Conservation (phyloP, 2,113 vertebrate species). For the Chaenogobius annularis region DNA sequence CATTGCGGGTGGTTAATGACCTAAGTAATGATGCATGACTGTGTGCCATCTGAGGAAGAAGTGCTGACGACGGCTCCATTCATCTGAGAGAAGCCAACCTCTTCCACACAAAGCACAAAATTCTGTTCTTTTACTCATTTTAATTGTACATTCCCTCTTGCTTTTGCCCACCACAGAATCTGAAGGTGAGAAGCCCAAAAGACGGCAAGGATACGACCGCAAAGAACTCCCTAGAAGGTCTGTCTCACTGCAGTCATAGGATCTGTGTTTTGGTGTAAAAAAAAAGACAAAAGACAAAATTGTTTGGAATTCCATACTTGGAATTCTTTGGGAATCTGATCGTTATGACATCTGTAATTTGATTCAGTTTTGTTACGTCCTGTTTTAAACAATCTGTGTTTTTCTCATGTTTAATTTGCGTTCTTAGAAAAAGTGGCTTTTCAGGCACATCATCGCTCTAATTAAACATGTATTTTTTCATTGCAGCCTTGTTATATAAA, state of each 20-base stretch:
- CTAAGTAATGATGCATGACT: slow-evolving; percentile 60
- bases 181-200: slow-evolving; percentile 91
- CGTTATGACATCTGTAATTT: background rate
- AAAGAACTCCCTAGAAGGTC: slow-evolving; percentile 95
- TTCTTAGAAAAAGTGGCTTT: background rate
- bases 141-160: background rate
- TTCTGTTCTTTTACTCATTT: background rate
- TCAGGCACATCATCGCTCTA: background rate
- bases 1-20: slow-evolving; percentile 58
- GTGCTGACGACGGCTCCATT: slow-evolving; percentile 53
- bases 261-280: background rate
- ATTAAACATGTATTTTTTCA: background rate
- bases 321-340: background rate
- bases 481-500: slow-evolving; percentile 91
- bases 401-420: background rate
- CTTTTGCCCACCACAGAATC: slow-evolving; percentile 79
- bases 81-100: slow-evolving; percentile 44
- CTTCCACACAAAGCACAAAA: background rate
- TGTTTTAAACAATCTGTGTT: background rate
- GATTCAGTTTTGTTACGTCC: background rate
- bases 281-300: background rate
- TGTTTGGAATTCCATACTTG: background rate
- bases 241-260: slow-evolving; percentile 53
- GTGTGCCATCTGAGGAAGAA: slow-evolving; percentile 47
- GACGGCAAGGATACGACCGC: slow-evolving; percentile 88